Conservation (phyloP, 2,797 vertebrate species). For the Thripadectes ignobilis region DNA sequence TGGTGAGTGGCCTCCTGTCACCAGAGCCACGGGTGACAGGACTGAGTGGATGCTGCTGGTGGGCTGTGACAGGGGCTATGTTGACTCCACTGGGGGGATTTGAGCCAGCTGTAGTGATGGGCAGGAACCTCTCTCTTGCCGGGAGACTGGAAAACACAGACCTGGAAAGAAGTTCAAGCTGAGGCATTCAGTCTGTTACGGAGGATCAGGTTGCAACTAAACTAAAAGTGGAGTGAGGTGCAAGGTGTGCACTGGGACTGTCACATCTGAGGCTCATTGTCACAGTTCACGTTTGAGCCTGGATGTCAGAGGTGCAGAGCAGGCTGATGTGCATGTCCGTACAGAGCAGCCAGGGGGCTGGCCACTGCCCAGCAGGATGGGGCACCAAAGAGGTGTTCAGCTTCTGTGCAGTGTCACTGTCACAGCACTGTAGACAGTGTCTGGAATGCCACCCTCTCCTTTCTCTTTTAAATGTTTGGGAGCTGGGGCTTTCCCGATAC, state of each 20-base stretch:
- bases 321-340: neutral
- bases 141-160: neutral
- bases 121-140: neutral
- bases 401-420: neutral
- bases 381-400: neutral
- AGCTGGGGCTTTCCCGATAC: neutral
- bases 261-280: neutral
- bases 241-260: neutral
- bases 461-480: neutral
- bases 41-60: accelerated
- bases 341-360: neutral
- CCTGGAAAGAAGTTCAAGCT: neutral
- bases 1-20: neutral
- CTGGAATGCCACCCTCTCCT: neutral
- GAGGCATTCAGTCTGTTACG: neutral
- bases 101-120: neutral
- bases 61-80: neutral
- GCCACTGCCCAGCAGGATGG: neutral
- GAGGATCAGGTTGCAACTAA: neutral
- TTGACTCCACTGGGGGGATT: neutral
- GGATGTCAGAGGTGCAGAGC: neutral
- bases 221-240: neutral
- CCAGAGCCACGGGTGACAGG: neutral
- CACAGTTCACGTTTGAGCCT: neutral
- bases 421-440: neutral